Conservation (phyloP, 30 jellyfish, hydroid and myxozoan genomes). For the Aurelia sp. region DNA sequence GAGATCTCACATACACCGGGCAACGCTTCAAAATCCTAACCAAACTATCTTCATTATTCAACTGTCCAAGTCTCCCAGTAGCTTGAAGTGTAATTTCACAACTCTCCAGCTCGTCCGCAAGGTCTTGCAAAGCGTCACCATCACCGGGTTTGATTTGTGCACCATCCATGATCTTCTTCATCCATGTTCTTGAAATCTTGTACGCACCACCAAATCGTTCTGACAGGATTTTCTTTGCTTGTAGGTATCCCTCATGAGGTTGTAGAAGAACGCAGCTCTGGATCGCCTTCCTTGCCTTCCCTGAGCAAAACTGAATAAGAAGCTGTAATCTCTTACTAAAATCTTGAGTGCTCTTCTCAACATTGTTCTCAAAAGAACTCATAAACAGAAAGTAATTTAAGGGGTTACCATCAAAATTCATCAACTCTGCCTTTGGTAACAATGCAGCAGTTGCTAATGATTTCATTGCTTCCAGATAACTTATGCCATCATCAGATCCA, state of each 20-base stretch:
- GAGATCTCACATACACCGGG: slow-evolving; percentile 39
- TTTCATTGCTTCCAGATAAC: background rate
- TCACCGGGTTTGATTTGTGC: slow-evolving; percentile 18
- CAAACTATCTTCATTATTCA: slow-evolving; percentile 48
- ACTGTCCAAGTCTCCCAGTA: slow-evolving; percentile 24
- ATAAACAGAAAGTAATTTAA: too few relatives aligned
- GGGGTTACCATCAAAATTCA: too few relatives aligned
- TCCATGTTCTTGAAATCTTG: slow-evolving; percentile 23
- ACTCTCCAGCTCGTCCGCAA: slow-evolving; percentile 53
- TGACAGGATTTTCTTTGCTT: background rate
- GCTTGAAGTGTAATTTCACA: slow-evolving; percentile 38
- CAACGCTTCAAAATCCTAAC: slow-evolving; percentile 29
- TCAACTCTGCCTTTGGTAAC: too few relatives aligned
- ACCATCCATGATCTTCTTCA: slow-evolving; percentile 27
- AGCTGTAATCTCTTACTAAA: slow-evolving; percentile 35
- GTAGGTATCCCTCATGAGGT: slow-evolving; percentile 5
- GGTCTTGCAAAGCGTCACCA: slow-evolving; percentile 40
- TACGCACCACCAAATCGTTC: slow-evolving; percentile 45
- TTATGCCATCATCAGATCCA: background rate
- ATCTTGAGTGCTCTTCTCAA: slow-evolving; percentile 18
- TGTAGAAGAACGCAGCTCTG: slow-evolving; percentile 18
- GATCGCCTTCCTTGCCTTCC: slow-evolving; percentile 18
- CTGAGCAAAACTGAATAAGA: slow-evolving; percentile 9
- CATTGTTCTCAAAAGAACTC: background rate
- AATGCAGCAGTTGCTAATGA: background rate